Evolutionary conservation across 2,797 vertebrate species (phyloP).

Genomic region (Parauchenoglanis ngamensis): DNA sequence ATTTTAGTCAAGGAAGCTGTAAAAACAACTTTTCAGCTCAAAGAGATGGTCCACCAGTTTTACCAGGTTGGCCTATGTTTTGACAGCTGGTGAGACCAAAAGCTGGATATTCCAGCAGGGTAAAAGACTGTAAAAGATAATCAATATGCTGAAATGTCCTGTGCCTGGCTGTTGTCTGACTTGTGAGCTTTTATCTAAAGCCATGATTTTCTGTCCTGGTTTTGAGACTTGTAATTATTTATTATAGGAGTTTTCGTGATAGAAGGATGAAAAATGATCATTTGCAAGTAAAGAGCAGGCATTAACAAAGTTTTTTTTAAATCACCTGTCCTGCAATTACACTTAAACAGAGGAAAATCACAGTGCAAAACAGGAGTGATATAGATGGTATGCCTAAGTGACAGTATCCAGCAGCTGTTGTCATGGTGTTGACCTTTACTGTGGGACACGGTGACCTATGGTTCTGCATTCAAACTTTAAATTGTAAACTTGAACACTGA

Average conservation of each 20-base stretch:
- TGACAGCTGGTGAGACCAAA: not conserved
- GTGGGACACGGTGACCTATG: constrained; percentile 71
- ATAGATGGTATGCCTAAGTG: constrained; percentile 51
- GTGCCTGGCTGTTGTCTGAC: not conserved
- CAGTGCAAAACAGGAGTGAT: constrained; percentile 16
- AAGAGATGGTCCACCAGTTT: not conserved
- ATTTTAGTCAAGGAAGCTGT: not conserved
- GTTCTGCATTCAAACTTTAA: constrained; percentile 65
- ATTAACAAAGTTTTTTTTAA: not conserved
- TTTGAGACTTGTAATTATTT: not conserved
- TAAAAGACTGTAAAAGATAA: not conserved
- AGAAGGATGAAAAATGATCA: not conserved
- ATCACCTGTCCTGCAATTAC: not conserved
- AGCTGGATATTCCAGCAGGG: not conserved
- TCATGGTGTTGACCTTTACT: constrained; percentile 71
- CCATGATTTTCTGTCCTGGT: not conserved
- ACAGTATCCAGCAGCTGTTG: constrained; percentile 69
- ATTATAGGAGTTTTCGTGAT: not conserved
- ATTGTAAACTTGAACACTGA: constrained; percentile 75
- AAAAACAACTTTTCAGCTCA: not conserved
- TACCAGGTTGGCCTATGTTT: not conserved
- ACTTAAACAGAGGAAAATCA: not conserved
- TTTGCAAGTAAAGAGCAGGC: not conserved
- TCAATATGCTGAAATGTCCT: no score
- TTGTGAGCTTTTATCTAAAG: no score